phyloP scores from a whole-genome alignment of 2,888 invertebrate genomes.

The Spisula solida region DNA sequence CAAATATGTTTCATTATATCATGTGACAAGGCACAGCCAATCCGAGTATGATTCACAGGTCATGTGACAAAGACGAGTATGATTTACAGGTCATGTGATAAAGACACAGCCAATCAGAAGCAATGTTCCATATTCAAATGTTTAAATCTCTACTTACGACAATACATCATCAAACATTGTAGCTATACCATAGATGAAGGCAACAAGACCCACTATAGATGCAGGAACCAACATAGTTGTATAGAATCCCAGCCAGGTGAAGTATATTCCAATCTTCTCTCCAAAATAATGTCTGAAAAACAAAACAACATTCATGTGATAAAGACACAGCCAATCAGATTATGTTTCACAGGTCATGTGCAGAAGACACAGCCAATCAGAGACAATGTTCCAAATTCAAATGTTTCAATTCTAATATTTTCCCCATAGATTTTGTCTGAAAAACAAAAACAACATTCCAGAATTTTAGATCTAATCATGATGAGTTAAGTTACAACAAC shows the following conservation, averaged over 20 bases:
- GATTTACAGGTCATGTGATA: too few species aligned
- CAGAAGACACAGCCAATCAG: too few species aligned
- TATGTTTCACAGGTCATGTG: too few species aligned
- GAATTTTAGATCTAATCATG: too few species aligned
- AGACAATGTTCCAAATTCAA: background rate
- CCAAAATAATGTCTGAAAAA: constrained; percentile 86
- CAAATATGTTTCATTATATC: too few species aligned
- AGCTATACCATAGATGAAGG: constrained; percentile 84
- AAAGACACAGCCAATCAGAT: background rate
- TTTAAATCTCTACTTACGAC: constrained; percentile 75
- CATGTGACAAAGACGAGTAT: too few species aligned
- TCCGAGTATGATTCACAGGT: too few species aligned
- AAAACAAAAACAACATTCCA: too few species aligned
- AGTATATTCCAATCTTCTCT: constrained; percentile 92
- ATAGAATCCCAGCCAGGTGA: constrained; percentile 98
- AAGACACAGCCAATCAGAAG: background rate
- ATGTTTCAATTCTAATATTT: too few species aligned
- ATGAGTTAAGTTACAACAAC: too few species aligned
- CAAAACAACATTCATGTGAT: background rate
- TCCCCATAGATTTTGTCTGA: too few species aligned
- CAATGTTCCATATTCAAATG: background rate
- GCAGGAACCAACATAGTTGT: constrained; percentile 95
- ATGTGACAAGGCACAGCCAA: too few species aligned
- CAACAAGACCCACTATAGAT: constrained; percentile 84
- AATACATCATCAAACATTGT: constrained; percentile 77